Base-by-base conservation (phyloP, 2,797 vertebrate species). In the Sphaeramia orbicularis region DNA sequence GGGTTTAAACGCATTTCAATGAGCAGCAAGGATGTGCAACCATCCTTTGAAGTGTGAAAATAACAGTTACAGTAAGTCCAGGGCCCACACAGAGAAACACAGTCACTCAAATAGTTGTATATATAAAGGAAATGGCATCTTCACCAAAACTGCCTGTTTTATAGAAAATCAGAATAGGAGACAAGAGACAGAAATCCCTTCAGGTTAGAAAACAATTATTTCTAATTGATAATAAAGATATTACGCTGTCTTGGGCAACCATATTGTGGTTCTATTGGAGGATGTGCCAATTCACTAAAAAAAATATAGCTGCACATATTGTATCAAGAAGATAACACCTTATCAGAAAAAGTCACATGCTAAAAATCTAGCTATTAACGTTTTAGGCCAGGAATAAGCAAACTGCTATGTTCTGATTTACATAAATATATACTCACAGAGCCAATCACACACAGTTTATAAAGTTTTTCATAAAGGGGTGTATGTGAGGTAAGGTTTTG, bases 401-500 rank as follows among this genome's bases (percentile, higher is more conserved):
- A 86, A 86, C 76, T 69, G 79, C 80, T 87, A 86, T 86, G 78
- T 87, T 89, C 78, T 83, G 86, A 87, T 89, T 84, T 87, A 91
- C 86, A 90, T 84, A 85, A 76, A 79, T 77, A 85, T 78, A 90
- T 70, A 86, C 70, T 61, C 57, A 82, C 77, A 81, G 65, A 68
- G 74, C 55, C 80, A 74, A 81, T 73, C 71, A 82, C 79, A 84
- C 74, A 82, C 65, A 75, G 55, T 79, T 83, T 63, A 84, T 65
- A 83, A 48, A 78, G 71, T 63, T 67, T 80, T 71, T 67, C 65
- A 77, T 76, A 82, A 85, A 86, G 63, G 83, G 87, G 54, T 85
- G 79, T 78, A 85, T 68, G 87, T 90, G 86, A 93, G 90, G 88
- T 92, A 91, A 84, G 76, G 79, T 74, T 76, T 86, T 57, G 65